These are phyloP conservation scores for Nomada ferruginata DNA, from an alignment of 2,888 invertebrate species.

Conservation along the genomic window DNA sequence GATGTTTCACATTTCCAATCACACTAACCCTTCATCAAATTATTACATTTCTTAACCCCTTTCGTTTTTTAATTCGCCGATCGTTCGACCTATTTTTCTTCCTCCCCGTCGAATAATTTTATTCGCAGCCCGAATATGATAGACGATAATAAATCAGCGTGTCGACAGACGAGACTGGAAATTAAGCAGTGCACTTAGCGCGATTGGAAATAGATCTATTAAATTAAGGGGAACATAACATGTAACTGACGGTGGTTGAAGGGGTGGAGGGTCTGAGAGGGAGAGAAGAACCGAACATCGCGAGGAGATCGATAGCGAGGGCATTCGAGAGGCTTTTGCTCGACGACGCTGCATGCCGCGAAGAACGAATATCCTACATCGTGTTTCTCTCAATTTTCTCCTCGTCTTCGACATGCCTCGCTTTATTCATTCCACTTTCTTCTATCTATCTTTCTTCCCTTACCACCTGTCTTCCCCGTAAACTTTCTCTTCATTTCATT, in stretches of 20 bases:
- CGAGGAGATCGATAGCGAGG: conserved; percentile 52
- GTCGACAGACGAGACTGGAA: conserved; percentile 14
- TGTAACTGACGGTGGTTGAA: conserved; percentile 23
- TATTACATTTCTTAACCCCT: no score
- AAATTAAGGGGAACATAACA: conserved; percentile 51
- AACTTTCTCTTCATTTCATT: background rate
- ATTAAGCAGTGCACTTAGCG: conserved; percentile 63
- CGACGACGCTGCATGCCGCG: conserved; percentile 48
- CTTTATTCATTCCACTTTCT: background rate
- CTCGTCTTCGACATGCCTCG: conserved; percentile 5
- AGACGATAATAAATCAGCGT: background rate
- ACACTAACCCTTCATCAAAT: no score
- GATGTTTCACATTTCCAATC: no score
- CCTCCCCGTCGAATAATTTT: no score
- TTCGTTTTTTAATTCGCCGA: no score
- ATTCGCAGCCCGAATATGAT: background rate
- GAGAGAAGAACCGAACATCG: conserved; percentile 43
- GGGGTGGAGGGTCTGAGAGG: background rate
- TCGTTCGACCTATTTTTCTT: no score
- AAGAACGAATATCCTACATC: conserved; percentile 17
- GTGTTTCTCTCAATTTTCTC: conserved; percentile 14
- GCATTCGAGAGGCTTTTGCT: conserved; percentile 53
- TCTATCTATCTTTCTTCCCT: background rate
- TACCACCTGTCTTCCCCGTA: background rate
- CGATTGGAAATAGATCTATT: conserved; percentile 61